A percentile compares a stretch with the other conserved stretches of the same genome.
Conservation (phyloP, 1,140 invertebrate genomes). For the Drosophila quadrilineata region DNA sequence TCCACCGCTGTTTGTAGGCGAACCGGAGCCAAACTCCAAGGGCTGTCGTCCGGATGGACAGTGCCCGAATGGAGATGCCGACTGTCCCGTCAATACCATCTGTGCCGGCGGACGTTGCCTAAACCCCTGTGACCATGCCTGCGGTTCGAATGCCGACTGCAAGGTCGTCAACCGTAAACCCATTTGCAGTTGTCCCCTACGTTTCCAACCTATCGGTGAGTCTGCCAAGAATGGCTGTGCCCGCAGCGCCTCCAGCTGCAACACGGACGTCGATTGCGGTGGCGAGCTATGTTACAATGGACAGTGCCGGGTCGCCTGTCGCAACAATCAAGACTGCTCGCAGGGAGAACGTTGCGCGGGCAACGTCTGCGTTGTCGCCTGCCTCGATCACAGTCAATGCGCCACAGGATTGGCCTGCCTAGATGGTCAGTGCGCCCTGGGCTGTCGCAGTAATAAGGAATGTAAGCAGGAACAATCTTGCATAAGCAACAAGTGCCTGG, state of each 20-base stretch:
- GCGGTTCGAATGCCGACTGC: constrained; percentile 90
- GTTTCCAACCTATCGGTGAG: constrained; percentile 85
- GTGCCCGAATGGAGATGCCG: constrained; percentile 86
- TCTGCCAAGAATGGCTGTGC: constrained; percentile 87
- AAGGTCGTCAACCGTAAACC: constrained; percentile 88
- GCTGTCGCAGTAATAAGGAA: constrained; percentile 91
- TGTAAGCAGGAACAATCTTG: constrained; percentile 89
- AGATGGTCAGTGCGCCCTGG: constrained; percentile 89
- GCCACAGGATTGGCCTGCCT: constrained; percentile 90
- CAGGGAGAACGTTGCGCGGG: constrained; percentile 89
- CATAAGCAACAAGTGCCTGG: constrained; percentile 90
- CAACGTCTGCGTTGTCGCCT: constrained; percentile 89
- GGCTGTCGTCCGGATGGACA: constrained; percentile 90
- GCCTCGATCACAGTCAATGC: constrained; percentile 90
- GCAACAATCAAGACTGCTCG: constrained; percentile 89
- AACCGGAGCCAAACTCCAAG: constrained; percentile 86
- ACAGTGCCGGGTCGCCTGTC: constrained; percentile 92
- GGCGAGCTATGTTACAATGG: constrained; percentile 90
- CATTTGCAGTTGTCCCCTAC: constrained; percentile 88
- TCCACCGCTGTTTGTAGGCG: constrained; percentile 88
- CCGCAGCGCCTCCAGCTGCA: constrained; percentile 85
- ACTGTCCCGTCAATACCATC: constrained; percentile 88
- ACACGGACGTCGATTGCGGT: constrained; percentile 88
- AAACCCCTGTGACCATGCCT: constrained; percentile 89
- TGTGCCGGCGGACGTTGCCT: constrained; percentile 88